Percentiles rank a stretch among this genome's conserved stretches.
Conservation (phyloP, 2,888 invertebrate genomes). For the Apamea epomidion region DNA sequence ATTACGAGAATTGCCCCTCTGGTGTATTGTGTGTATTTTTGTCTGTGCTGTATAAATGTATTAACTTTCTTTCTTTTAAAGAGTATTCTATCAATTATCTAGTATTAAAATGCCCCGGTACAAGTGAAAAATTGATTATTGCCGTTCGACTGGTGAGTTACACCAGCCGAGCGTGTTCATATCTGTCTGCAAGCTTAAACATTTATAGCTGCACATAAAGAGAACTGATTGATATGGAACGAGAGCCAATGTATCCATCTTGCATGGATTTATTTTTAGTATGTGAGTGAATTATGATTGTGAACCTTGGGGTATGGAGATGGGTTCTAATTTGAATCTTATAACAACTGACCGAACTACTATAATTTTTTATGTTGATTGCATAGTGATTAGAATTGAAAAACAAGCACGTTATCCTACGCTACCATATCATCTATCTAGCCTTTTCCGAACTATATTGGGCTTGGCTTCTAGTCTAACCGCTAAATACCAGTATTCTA, state of each 20-base stretch:
- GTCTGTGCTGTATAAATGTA: too few relatives aligned
- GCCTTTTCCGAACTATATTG: too few relatives aligned
- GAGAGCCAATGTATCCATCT: constrained; percentile 38
- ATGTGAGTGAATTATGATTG: neutral
- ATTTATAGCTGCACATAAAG: constrained; percentile 38
- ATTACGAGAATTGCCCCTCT: too few relatives aligned
- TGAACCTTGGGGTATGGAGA: neutral
- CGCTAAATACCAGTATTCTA: too few relatives aligned
- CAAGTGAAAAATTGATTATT: constrained; percentile 44
- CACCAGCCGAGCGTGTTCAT: constrained; percentile 30
- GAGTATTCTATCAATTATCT: neutral
- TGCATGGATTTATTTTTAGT: constrained; percentile 37
- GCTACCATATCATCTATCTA: too few relatives aligned
- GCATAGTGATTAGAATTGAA: neutral
- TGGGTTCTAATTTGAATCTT: neutral
- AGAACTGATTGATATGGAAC: constrained; percentile 43
- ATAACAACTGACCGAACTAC: too few relatives aligned
- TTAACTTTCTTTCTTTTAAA: neutral
- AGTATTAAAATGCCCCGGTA: constrained; percentile 18
- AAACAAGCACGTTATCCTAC: neutral
- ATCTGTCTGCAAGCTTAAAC: constrained; percentile 42
- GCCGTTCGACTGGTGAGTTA: constrained; percentile 19
- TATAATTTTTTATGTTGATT: neutral
- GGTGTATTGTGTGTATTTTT: too few relatives aligned
- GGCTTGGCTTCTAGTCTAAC: too few relatives aligned